phyloP scores from a whole-genome alignment of 2,888 invertebrate species.

The Phortica magna region DNA sequence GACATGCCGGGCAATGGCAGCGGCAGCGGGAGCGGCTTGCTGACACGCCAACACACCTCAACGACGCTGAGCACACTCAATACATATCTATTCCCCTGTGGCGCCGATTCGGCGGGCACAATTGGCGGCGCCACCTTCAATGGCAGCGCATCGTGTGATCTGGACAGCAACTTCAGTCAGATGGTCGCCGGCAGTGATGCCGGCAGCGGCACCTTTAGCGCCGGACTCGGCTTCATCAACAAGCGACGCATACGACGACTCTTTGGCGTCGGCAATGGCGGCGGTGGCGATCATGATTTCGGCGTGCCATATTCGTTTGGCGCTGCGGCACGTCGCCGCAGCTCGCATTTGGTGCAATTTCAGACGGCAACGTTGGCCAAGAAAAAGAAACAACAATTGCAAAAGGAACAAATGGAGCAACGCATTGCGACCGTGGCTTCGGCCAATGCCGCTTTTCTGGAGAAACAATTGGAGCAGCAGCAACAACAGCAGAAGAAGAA shows the following conservation, averaged over 20 bases:
- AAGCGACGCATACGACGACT: slow-evolving; percentile 70
- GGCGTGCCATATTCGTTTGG: slow-evolving; percentile 54
- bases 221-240: slow-evolving; percentile 69
- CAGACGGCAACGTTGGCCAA: slow-evolving; percentile 58
- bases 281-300: slow-evolving; percentile 47
- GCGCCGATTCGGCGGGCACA: slow-evolving; percentile 69
- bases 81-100: slow-evolving; percentile 76
- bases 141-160: slow-evolving; percentile 73
- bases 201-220: slow-evolving; percentile 54
- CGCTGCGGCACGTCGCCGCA: slow-evolving; percentile 65
- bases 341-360: slow-evolving; percentile 70
- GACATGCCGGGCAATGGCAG: slow-evolving; percentile 26
- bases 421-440: slow-evolving; percentile 68
- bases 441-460: slow-evolving; percentile 68
- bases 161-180: slow-evolving; percentile 76
- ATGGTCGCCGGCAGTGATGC: slow-evolving; percentile 72
- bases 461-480: slow-evolving; percentile 62
- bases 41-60: slow-evolving; percentile 69
- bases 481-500: slow-evolving; percentile 64
- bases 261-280: slow-evolving; percentile 64
- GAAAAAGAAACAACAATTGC: slow-evolving; percentile 66
- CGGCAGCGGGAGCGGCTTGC: slow-evolving; percentile 50
- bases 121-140: slow-evolving; percentile 67
- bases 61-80: slow-evolving; percentile 75
- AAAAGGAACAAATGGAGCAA: slow-evolving; percentile 68